Base-by-base conservation (phyloP, 2,888 invertebrate species). In the Troilus luridus region DNA sequence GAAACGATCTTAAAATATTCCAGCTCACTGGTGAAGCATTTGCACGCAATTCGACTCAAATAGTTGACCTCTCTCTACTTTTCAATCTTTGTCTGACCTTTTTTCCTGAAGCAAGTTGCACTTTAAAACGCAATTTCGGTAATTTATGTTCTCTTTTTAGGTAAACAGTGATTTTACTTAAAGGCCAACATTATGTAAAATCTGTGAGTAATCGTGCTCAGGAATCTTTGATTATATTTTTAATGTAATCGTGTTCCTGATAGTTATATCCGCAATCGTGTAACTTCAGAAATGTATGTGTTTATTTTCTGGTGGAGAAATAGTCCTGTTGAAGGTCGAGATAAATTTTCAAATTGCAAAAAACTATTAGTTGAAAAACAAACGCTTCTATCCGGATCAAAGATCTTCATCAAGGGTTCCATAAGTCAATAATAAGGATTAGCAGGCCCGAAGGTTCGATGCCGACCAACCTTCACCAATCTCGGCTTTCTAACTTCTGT, bases 121-220 rank as follows among this genome's bases (percentile, higher is more conserved):
- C 56, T 56, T 85, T 56, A n/a, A 21, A 85, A 85, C 41, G 1
- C 56, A 85, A 85, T 85, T 85, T 85, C 56, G 54, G 85, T 85
- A 58, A 85, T 85, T 56, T 11, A 54, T 58, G 85, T 6, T 11
- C 19, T 56, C 11, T 56, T 85, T 56, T 85, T 11, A 0, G 11
- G n/a, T 56, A 56, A 85, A 56, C n/a, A 85, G 56, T n/a, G 85
- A 85, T 85, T 56, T 56, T n/a, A 54, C n/a, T 12, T 1, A 85
- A 85, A 85, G 85, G 72, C 6, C 72, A 77, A 77, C 41, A 14
- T 41, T 7, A 41, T 77, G 24, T 24, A 64, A 64, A n/a, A 11
- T 24, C 5, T 10, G 72, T 1, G 17, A 11, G 27, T 41, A 41
- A 41, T 12, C 14, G 41, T 41, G 14, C 27, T 17, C 17, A 41